Evolutionary conservation across 2,113 vertebrate genomes (phyloP), one percentile per base, ranked within the genome.

Genomic region (Saguinus imperator): DNA sequence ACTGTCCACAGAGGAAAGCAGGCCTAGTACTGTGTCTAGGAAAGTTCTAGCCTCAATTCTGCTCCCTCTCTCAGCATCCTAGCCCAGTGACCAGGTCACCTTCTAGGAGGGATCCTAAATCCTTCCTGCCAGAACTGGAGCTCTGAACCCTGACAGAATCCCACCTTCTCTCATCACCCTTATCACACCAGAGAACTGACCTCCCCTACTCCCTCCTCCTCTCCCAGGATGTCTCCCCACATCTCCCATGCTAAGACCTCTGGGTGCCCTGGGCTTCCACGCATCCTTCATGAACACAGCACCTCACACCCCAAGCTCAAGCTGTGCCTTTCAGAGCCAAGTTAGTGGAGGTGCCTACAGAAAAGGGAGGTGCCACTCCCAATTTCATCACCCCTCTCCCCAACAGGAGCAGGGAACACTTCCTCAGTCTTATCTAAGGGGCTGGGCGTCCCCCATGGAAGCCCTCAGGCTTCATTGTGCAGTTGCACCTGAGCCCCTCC

Each of bases 381-480:
- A 32, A 7, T 5, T 2, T 7, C 37, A 1, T 27, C 52, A 3
- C 3, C 21, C 25, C 27, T 73, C n/a, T 76, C 20, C 13, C 32
- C 17, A 29, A 43, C 35, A 14, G 0, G 0, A 43, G 21, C n/a
- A 43, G 32, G 1, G 21, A n/a, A 4, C 43, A 25, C 3, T 21
- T 35, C 37, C 84, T 43, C 35, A 20, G 0, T n/a, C 32, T 87
- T 20, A 48, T 57, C 70, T 7, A 3, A 70, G 72, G 10, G 35
- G 48, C n/a, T 27, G 29, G 32, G 70, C 40, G 8, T 5, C 61
- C 32, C 9, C 45, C 48, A 57, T 1, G 58, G 68, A 55, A 75
- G 61, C 10, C 40, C 14, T 21, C 29, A n/a, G n/a, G 40, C 6
- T 14, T 57, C 40, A 0, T 0, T 0, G 6, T 40, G 79, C 32